Evolutionary conservation across 2,113 vertebrate genomes (phyloP).

Genomic region (Plectropomus leopardus): DNA sequence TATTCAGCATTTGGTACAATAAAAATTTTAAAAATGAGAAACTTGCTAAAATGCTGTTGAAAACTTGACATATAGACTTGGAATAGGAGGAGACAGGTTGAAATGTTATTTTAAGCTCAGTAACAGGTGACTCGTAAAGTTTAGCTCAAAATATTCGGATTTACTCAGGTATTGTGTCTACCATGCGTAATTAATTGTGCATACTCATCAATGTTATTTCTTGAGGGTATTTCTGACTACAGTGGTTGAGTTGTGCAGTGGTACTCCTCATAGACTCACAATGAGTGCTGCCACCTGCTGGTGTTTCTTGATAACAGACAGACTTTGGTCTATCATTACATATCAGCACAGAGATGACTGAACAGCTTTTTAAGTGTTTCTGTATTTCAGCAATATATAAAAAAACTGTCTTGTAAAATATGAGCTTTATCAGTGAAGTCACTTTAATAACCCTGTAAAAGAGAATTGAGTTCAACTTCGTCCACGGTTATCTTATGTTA

Average conservation of each 20-base stretch:
- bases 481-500: background rate
- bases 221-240: background rate
- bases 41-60: background rate
- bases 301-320: background rate
- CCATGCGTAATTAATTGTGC: background rate
- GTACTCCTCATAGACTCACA: slow-evolving; percentile 18
- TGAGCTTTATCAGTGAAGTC: background rate
- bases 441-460: background rate
- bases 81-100: background rate
- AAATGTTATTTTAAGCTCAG: background rate
- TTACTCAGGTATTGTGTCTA: no score
- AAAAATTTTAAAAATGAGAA: background rate
- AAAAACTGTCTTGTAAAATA: background rate
- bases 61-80: no score
- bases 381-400: background rate
- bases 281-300: slow-evolving; percentile 76
- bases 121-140: background rate
- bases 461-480: background rate
- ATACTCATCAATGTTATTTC: background rate
- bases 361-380: background rate
- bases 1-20: background rate
- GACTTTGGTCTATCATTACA: background rate
- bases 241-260: background rate
- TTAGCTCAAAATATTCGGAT: no score
- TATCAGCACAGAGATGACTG: background rate